phyloP scores from a whole-genome alignment of 2,888 invertebrate species.

The Drosophila nigricruria region DNA sequence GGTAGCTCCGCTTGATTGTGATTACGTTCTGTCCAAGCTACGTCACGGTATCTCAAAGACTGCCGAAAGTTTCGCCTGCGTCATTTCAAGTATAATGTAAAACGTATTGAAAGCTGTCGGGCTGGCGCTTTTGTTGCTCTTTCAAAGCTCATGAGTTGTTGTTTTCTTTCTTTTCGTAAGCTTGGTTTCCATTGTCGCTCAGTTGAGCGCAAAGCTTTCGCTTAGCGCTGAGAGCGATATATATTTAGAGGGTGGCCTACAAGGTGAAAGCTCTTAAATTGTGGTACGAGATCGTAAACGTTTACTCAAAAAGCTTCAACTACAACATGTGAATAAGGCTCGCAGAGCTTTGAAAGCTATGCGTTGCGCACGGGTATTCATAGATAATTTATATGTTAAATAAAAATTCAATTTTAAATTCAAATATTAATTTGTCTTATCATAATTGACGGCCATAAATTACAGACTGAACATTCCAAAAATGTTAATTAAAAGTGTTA shows the following conservation, averaged over 20 bases:
- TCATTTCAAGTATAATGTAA: constrained; percentile 49
- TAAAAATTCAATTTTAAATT: constrained; percentile 10
- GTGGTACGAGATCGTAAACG: constrained; percentile 35
- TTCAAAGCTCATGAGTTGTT: constrained; percentile 38
- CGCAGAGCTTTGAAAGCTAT: constrained; percentile 31
- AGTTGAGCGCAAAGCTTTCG: constrained; percentile 12
- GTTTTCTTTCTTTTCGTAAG: constrained; percentile 41
- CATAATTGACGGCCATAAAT: constrained; percentile 57
- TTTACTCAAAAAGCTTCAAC: constrained; percentile 27
- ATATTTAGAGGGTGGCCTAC: constrained; percentile 35
- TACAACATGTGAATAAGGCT: constrained; percentile 20
- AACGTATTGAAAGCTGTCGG: constrained; percentile 51
- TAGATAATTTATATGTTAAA: not conserved
- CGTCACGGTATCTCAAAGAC: constrained; percentile 64
- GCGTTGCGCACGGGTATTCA: constrained; percentile 1
- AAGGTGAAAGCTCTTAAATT: constrained; percentile 18
- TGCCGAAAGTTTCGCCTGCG: constrained; percentile 63
- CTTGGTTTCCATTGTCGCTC: constrained; percentile 49
- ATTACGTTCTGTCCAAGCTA: constrained; percentile 57
- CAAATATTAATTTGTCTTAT: constrained; percentile 36
- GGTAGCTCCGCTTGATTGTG: constrained; percentile 8
- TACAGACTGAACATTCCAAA: constrained; percentile 18
- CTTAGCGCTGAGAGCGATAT: constrained; percentile 8
- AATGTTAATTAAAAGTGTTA: constrained; percentile 66
- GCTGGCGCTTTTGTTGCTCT: constrained; percentile 47